Percentiles rank a stretch among this genome's conserved stretches.
Conservation (phyloP, 1,140 invertebrate genomes). For the Saxidomus purpurata region DNA sequence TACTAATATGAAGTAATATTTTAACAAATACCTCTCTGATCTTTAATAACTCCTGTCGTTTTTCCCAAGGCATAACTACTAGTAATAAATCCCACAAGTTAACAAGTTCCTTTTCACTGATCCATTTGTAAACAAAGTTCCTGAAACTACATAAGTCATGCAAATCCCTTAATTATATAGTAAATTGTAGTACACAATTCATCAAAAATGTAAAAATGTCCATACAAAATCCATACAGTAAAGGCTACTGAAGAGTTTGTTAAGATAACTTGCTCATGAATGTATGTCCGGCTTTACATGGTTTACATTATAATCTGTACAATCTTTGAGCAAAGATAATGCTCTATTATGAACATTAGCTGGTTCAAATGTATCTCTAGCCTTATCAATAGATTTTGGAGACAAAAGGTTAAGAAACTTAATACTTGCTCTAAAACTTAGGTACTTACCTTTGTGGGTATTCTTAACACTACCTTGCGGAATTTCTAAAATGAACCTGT, state of each 20-base stretch:
- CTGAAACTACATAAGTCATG: too few relatives aligned
- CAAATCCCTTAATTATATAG: too few relatives aligned
- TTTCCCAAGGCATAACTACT: too few relatives aligned
- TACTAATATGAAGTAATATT: too few relatives aligned
- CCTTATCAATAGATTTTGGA: constrained; percentile 13
- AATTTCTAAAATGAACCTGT: too few relatives aligned
- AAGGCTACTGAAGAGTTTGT: background rate
- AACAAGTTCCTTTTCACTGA: too few relatives aligned
- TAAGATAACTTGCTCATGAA: background rate
- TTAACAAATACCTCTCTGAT: too few relatives aligned
- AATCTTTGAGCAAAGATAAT: constrained; percentile 19
- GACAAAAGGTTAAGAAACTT: background rate
- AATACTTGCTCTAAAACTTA: background rate
- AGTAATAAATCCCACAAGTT: too few relatives aligned
- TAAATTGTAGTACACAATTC: too few relatives aligned
- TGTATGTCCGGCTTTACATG: background rate
- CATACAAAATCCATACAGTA: background rate
- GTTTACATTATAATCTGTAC: background rate
- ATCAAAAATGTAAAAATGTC: background rate
- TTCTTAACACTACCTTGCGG: too few relatives aligned
- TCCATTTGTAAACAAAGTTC: too few relatives aligned
- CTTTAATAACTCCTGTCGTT: too few relatives aligned
- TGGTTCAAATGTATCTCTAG: background rate
- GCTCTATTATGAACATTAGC: background rate
- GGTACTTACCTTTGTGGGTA: background rate